Evolutionary conservation across 2,797 vertebrate genomes (phyloP).

Genomic region (Cirrhinus molitorella): DNA sequence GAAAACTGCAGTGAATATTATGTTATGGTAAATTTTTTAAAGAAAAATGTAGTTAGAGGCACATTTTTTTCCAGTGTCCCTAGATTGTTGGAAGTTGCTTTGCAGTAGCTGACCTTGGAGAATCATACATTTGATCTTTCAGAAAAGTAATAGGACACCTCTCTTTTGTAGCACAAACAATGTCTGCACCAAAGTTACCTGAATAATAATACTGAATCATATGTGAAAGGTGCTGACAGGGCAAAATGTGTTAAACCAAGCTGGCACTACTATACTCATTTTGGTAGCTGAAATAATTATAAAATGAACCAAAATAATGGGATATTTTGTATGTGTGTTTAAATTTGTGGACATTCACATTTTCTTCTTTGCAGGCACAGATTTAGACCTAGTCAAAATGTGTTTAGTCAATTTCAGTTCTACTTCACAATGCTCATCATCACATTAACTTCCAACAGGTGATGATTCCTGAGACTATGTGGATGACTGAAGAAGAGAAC

Average conservation of each 20-base stretch:
- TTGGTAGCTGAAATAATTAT: background rate
- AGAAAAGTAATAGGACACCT: no score
- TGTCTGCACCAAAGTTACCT: no score
- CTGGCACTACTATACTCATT: background rate
- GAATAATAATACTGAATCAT: no score
- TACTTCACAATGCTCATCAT: background rate
- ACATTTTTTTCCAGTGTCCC: no score
- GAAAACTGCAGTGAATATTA: background rate
- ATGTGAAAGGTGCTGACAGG: no score
- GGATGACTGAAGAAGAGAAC: background rate
- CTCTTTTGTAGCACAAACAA: no score
- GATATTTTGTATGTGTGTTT: background rate
- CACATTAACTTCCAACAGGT: conserved; percentile 7
- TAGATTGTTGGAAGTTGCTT: no score
- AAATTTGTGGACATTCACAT: background rate
- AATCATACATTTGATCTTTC: no score
- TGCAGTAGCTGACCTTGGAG: no score
- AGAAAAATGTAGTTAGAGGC: background rate
- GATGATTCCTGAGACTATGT: background rate
- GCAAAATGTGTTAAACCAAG: no score
- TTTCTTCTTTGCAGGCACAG: background rate
- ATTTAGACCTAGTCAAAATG: background rate
- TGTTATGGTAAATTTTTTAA: background rate
- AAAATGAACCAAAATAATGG: background rate
- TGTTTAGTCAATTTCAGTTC: background rate